Base-by-base conservation (phyloP, 1,140 invertebrate genomes). In the Ruditapes philippinarum region DNA sequence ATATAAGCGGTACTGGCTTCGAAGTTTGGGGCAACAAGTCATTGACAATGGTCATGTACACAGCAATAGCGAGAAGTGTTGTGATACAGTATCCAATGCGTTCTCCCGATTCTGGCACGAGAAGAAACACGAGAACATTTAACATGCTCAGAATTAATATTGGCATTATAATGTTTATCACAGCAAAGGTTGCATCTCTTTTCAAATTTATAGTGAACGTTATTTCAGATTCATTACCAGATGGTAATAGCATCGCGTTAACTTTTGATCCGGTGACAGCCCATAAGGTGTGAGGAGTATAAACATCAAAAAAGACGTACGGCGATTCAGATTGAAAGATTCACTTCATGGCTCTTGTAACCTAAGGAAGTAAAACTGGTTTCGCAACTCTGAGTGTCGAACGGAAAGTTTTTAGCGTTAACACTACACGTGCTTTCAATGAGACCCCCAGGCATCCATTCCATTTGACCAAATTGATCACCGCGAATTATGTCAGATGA, bases 311-410 rank as follows among this genome's bases (percentile, higher is more conserved):
- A 17, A 45, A 33, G 5, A 79, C 42, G 17, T 17, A 25, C 38
- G 51, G 14, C 36, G 4, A 19, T 7, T 0, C 28, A 11, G 49
- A 33, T 25, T n/a, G 74, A n/a, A n/a, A 89, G 9, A 25, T 42
- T 74, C 2, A 89, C 68, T 45, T 82, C 80, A 11, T 19, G 38
- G 49, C 62, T 70, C 4, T 89, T 38, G 45, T 89, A 89, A 42
- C 38, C 99, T 99, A 99, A 99, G 1, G 98, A 99, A 7, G 99
- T 98, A 91, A 99, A 99, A 95, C 99, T 99, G 98, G 99, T 99
- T 86, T 99, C 98, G 95, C 99, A 99, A 0, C 98, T 98, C 97
- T 99, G 99, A 95, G 91, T 73, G 68, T 99, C 99, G 96, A 99
- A 99, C n/a, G 99, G 99, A 95, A 99, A 99, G 95, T 99, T 99